Conservation (phyloP, 2,113 vertebrate species). For the Cyprinodon brontotheroides region DNA sequence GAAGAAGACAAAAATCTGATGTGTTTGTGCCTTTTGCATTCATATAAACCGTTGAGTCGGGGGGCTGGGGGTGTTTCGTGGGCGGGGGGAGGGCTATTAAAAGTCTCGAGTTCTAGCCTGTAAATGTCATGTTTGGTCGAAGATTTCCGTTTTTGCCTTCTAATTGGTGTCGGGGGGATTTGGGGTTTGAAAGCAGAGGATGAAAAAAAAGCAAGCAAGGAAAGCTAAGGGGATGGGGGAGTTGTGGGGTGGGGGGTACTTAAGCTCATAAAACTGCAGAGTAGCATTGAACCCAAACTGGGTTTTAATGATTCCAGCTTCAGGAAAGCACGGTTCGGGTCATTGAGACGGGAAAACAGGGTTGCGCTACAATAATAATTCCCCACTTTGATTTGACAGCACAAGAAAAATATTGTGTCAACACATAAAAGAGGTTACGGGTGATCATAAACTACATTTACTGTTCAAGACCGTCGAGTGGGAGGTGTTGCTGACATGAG, state of each 20-base stretch:
- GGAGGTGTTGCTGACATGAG: slow-evolving; percentile 32
- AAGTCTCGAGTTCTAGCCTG: slow-evolving; percentile 68
- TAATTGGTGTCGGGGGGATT: slow-evolving; percentile 80
- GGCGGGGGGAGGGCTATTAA: slow-evolving; percentile 38
- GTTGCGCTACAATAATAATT: slow-evolving; percentile 75
- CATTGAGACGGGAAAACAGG: slow-evolving; percentile 72
- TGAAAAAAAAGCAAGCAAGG: slow-evolving; percentile 31
- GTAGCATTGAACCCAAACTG: slow-evolving; percentile 68
- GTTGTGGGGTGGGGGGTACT: slow-evolving; percentile 5
- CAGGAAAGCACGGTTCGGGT: slow-evolving; percentile 58
- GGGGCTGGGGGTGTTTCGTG: slow-evolving; percentile 12
- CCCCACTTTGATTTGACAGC: slow-evolving; percentile 75
- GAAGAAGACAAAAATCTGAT: slow-evolving; percentile 14
- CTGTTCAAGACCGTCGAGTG: slow-evolving; percentile 28
- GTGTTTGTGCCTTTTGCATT: slow-evolving; percentile 22
- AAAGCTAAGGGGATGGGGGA: slow-evolving; percentile 24
- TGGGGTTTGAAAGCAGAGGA: slow-evolving; percentile 54
- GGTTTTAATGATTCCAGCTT: slow-evolving; percentile 66
- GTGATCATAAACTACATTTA: slow-evolving; percentile 66
- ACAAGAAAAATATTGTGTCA: slow-evolving; percentile 77
- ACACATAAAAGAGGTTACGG: slow-evolving; percentile 69
- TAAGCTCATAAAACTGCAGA: slow-evolving; percentile 59
- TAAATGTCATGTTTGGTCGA: slow-evolving; percentile 79
- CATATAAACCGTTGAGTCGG: slow-evolving; percentile 19
- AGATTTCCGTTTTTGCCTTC: slow-evolving; percentile 78